Evolutionary conservation across 2,113 vertebrate genomes (phyloP).

Genomic region (Ia io): DNA sequence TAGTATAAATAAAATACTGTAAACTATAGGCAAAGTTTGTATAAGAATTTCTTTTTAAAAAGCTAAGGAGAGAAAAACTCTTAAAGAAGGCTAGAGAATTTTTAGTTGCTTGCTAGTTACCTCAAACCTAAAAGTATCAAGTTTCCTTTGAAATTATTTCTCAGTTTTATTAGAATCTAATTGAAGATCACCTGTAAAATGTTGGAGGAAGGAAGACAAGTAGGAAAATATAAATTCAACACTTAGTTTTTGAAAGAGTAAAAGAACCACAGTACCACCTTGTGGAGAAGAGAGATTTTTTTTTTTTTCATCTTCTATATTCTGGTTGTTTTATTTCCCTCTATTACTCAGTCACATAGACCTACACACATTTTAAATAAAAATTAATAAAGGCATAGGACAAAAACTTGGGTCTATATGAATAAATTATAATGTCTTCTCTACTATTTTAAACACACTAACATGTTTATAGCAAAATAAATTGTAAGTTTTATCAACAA

Average conservation of each 20-base stretch:
- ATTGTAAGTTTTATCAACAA: constrained; percentile 60
- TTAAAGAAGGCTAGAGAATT: constrained; percentile 52
- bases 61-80: not conserved
- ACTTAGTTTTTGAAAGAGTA: constrained; percentile 48
- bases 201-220: constrained; percentile 68
- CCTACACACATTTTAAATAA: constrained; percentile 36
- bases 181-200: constrained; percentile 72
- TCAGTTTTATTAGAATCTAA: constrained; percentile 75
- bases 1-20: constrained; percentile 15
- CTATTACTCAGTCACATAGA: not conserved
- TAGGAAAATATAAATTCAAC: constrained; percentile 35
- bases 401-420: constrained; percentile 37
- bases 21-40: constrained; percentile 49
- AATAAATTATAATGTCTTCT: not conserved
- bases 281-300: constrained; percentile 74
- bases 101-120: constrained; percentile 68
- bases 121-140: constrained; percentile 62
- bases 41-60: constrained; percentile 43
- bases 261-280: constrained; percentile 86
- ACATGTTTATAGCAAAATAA: constrained; percentile 66
- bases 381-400: constrained; percentile 57
- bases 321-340: constrained; percentile 20
- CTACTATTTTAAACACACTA: constrained; percentile 62
- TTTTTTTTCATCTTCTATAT: not conserved
- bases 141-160: constrained; percentile 72